These are phyloP conservation scores for Drosophila guanche DNA, from an alignment of 1,140 invertebrate species.

Conservation along the genomic window DNA sequence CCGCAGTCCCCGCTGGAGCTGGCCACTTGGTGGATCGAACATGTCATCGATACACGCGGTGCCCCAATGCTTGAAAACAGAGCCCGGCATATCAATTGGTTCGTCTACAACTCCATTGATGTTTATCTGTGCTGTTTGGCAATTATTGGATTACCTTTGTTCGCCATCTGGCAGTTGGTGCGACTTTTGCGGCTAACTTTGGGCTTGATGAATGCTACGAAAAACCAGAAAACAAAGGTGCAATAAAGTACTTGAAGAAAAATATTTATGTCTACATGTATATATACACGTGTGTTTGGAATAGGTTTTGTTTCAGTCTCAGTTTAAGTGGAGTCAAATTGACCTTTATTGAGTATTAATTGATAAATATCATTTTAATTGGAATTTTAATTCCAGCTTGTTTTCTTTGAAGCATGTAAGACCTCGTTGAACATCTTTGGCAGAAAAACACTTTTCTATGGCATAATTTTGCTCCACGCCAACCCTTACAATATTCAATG, in stretches of 20 bases:
- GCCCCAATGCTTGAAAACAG: constrained; percentile 82
- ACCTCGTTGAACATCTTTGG: too few species aligned
- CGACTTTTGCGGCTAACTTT: constrained; percentile 12
- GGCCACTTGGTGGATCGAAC: constrained; percentile 85
- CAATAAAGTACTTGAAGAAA: constrained; percentile 30
- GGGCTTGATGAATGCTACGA: background rate
- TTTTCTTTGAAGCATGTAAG: too few species aligned
- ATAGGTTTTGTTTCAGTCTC: too few species aligned
- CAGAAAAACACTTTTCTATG: too few species aligned
- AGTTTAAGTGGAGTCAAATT: too few species aligned
- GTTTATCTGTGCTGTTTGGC: constrained; percentile 83
- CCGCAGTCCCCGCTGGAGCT: constrained; percentile 84
- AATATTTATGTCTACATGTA: too few species aligned
- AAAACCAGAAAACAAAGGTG: constrained; percentile 33
- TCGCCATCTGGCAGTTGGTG: constrained; percentile 16
- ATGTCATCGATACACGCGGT: constrained; percentile 84
- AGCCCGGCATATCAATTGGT: constrained; percentile 85
- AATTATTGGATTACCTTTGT: constrained; percentile 10
- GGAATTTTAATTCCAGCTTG: too few species aligned
- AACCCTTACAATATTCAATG: too few species aligned
- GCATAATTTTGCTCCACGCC: too few species aligned
- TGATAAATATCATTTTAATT: too few species aligned
- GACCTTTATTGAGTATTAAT: too few species aligned
- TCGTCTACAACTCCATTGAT: constrained; percentile 87
- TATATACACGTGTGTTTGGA: background rate